Conservation (phyloP, 2,888 invertebrate genomes). For the Cataglyphis cursor region DNA sequence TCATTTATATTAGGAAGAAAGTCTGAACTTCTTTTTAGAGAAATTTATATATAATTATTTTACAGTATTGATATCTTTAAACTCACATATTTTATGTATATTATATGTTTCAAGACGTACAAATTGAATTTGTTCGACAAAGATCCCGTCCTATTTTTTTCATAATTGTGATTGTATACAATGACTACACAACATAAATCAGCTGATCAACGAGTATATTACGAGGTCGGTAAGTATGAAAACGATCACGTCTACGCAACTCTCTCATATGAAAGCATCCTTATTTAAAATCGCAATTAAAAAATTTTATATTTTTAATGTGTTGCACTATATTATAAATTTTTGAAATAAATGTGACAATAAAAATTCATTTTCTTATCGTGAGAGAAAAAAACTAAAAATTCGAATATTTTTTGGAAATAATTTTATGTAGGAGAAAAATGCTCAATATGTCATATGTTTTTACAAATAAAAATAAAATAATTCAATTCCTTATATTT, state of each 20-base stretch:
- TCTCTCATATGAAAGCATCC: not conserved
- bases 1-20: not conserved
- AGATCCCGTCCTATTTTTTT: not conserved
- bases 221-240: not conserved
- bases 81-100: constrained; percentile 16
- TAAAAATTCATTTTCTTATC: not conserved
- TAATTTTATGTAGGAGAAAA: not conserved
- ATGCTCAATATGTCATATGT: not conserved
- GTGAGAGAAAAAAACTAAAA: not conserved
- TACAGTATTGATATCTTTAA: not conserved
- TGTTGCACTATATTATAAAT: not conserved
- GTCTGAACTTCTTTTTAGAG: not conserved
- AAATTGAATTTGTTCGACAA: not conserved
- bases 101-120: not conserved
- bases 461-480: not conserved
- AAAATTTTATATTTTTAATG: not conserved
- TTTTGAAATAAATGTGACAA: not conserved
- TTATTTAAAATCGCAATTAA: not conserved
- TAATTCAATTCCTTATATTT: not conserved
- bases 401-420: not conserved
- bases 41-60: not conserved
- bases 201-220: not conserved
- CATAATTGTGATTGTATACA: not conserved
- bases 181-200: not conserved
- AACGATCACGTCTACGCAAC: no score